Evolutionary conservation across 2,797 vertebrate genomes (phyloP).

Genomic region (Atherinosoma microstoma): DNA sequence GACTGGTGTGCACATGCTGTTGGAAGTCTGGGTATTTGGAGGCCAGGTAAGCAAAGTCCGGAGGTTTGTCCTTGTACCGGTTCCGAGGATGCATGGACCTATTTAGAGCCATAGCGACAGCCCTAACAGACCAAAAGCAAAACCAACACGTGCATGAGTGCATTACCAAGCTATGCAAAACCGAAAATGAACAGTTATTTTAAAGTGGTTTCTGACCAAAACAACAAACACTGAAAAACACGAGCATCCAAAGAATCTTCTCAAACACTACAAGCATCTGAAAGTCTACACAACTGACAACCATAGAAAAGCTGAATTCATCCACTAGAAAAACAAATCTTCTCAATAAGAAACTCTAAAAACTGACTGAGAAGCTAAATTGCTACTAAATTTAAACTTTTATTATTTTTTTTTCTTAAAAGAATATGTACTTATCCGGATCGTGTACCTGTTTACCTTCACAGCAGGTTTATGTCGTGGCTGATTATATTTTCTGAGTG

Average conservation of each 20-base stretch:
- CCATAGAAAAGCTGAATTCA: background rate
- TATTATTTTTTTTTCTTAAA: background rate
- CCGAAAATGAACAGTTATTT: background rate
- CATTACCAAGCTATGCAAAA: too few relatives aligned
- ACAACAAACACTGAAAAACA: background rate
- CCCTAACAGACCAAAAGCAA: slow-evolving; percentile 8
- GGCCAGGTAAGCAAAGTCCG: slow-evolving; percentile 90
- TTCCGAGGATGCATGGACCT: slow-evolving; percentile 93
- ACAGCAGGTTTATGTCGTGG: background rate
- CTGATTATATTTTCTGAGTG: background rate
- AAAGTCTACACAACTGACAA: background rate
- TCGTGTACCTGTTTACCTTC: slow-evolving; percentile 34
- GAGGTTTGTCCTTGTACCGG: slow-evolving; percentile 92
- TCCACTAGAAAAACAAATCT: background rate
- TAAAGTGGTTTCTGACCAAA: background rate
- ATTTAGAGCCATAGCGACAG: slow-evolving; percentile 85
- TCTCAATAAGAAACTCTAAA: background rate
- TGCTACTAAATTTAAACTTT: slow-evolving; percentile 3
- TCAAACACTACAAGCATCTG: background rate
- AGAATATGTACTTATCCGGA: background rate
- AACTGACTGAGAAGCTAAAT: background rate
- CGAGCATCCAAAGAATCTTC: background rate
- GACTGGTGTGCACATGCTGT: slow-evolving; percentile 87
- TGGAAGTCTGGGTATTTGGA: slow-evolving; percentile 92
- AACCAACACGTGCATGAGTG: too few relatives aligned